phyloP scores from a whole-genome alignment of 1,140 invertebrate genomes.

The Procambarus clarkii region DNA sequence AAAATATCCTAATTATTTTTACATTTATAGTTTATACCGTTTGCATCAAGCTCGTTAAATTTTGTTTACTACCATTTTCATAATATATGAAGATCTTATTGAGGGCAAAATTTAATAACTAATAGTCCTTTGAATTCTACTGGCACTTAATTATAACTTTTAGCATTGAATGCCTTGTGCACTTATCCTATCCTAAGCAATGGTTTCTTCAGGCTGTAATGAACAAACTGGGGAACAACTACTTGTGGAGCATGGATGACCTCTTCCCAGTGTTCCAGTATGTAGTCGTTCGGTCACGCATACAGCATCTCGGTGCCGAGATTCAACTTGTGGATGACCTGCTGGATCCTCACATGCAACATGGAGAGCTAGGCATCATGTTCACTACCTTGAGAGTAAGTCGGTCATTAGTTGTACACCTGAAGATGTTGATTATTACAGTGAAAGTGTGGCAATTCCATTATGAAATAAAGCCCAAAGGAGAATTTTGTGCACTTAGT shows the following conservation, averaged over 20 bases:
- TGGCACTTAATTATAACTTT: too few relatives aligned
- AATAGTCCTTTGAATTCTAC: too few relatives aligned
- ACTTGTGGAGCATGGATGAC: constrained; percentile 90
- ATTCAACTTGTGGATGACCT: constrained; percentile 90
- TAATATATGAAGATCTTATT: too few relatives aligned
- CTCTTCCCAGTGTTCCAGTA: constrained; percentile 90
- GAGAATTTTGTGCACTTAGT: too few relatives aligned
- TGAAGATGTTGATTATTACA: too few relatives aligned
- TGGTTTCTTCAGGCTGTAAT: constrained; percentile 78
- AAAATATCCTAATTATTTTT: not conserved
- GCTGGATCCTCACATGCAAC: constrained; percentile 84
- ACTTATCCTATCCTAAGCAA: too few relatives aligned
- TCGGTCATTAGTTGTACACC: not conserved
- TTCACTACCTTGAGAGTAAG: constrained; percentile 87
- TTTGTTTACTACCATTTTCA: too few relatives aligned
- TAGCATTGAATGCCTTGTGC: too few relatives aligned
- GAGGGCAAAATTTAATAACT: too few relatives aligned
- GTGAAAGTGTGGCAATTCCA: too few relatives aligned
- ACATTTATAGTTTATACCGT: not conserved
- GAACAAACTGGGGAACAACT: constrained; percentile 78
- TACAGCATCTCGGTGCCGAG: constrained; percentile 89
- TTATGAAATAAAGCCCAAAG: too few relatives aligned
- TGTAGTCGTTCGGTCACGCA: constrained; percentile 86
- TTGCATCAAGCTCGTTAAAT: too few relatives aligned
- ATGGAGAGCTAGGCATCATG: constrained; percentile 89